Evolutionary conservation across 2,113 vertebrate genomes (phyloP).

Genomic region (Ginglymostoma cirratum): DNA sequence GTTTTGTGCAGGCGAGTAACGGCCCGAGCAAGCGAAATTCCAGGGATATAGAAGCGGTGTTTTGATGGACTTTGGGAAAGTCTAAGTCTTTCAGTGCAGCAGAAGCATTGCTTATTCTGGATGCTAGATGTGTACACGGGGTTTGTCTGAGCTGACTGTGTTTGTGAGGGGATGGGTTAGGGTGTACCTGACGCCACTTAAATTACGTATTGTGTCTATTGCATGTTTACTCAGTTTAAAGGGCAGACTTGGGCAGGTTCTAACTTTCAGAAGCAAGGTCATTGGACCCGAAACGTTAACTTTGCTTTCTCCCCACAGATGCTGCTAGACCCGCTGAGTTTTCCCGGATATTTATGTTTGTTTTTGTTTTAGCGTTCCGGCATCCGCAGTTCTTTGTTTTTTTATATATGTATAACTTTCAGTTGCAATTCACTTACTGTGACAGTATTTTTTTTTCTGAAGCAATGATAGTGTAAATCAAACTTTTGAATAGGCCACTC

Average conservation of each 20-base stretch:
- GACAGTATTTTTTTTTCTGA: background rate
- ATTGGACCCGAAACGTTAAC: too few species aligned
- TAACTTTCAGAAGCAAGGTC: background rate
- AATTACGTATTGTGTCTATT: conserved; percentile 23
- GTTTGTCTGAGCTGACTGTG: background rate
- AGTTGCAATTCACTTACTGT: background rate
- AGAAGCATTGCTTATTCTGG: background rate
- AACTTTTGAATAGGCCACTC: background rate
- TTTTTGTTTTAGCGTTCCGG: too few species aligned
- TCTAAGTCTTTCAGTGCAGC: background rate
- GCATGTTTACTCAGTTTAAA: background rate
- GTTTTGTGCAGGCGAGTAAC: background rate
- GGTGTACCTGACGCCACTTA: background rate
- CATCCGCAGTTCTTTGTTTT: too few species aligned
- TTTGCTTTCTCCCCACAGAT: too few species aligned
- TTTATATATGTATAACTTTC: too few species aligned
- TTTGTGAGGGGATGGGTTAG: background rate
- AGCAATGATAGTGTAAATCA: background rate
- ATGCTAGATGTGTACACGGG: background rate
- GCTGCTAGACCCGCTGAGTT: too few species aligned
- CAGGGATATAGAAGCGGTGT: background rate
- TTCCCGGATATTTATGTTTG: too few species aligned
- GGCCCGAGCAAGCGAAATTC: background rate
- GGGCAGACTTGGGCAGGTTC: too few species aligned
- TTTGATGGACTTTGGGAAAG: background rate